Evolutionary conservation across 2,797 vertebrate genomes (phyloP).

Genomic region (Geotrypetes seraphini): DNA sequence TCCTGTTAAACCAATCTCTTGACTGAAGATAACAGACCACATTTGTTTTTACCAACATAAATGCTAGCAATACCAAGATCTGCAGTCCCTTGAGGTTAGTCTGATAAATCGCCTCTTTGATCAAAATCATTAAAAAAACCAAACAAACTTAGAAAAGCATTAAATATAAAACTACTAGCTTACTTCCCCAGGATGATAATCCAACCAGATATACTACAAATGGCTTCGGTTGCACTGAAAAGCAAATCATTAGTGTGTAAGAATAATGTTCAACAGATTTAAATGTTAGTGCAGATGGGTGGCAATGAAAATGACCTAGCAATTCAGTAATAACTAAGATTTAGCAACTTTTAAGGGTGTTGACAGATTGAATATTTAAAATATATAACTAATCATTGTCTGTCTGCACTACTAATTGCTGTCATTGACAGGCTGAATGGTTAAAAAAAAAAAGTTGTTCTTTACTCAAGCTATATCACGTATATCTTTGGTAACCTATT

Average conservation of each 20-base stretch:
- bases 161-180: too few species aligned
- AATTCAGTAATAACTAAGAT: slow-evolving; percentile 48
- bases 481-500: slow-evolving; percentile 60
- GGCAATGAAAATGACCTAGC: slow-evolving; percentile 45
- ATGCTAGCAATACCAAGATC: slow-evolving; percentile 29
- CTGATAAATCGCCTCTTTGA: slow-evolving; percentile 35
- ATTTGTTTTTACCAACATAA: too few species aligned
- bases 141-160: too few species aligned
- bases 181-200: too few species aligned
- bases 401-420: slow-evolving; percentile 64
- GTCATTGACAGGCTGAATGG: slow-evolving; percentile 60
- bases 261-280: slow-evolving; percentile 41
- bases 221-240: too few species aligned
- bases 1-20: too few species aligned
- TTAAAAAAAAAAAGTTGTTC: slow-evolving; percentile 50
- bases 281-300: slow-evolving; percentile 36
- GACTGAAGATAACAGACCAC: slow-evolving; percentile 20
- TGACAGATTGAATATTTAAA: slow-evolving; percentile 61
- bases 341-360: too few species aligned
- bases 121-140: too few species aligned
- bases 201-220: too few species aligned
- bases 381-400: slow-evolving; percentile 60
- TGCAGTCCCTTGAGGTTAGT: slow-evolving; percentile 23
- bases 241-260: slow-evolving; percentile 34
- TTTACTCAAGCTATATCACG: slow-evolving; percentile 55